Evolutionary conservation across 2,888 invertebrate genomes (phyloP).

Genomic region (Mechanitis mazaeus): DNA sequence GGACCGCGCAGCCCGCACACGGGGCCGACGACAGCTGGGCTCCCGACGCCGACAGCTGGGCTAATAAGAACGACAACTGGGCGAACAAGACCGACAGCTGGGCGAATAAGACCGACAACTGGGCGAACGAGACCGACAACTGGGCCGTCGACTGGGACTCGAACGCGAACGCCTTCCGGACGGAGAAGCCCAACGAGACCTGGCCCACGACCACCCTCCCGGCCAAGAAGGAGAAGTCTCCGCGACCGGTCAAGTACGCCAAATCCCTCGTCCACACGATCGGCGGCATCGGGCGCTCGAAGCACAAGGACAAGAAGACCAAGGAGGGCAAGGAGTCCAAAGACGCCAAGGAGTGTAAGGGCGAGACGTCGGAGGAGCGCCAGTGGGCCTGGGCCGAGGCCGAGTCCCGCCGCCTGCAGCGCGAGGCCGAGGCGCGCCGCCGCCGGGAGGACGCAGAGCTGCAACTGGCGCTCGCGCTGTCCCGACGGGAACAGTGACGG

Average conservation of each 20-base stretch:
- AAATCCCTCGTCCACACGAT: constrained; percentile 67
- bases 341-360: constrained; percentile 34
- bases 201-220: constrained; percentile 66
- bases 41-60: constrained; percentile 30
- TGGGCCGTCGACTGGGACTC: constrained; percentile 53
- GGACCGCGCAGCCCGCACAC: not conserved
- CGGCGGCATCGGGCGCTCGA: constrained; percentile 62
- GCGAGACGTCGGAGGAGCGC: constrained; percentile 78
- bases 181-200: constrained; percentile 55
- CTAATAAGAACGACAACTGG: constrained; percentile 30
- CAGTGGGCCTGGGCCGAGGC: constrained; percentile 85
- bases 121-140: constrained; percentile 40
- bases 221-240: constrained; percentile 67
- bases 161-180: constrained; percentile 16
- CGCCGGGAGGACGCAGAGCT: constrained; percentile 83
- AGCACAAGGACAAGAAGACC: constrained; percentile 58
- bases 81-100: constrained; percentile 44
- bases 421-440: constrained; percentile 75
- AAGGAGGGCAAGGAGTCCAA: constrained; percentile 30
- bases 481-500: constrained; percentile 69
- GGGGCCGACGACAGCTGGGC: constrained; percentile 53
- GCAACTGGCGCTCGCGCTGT: constrained; percentile 83
- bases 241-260: constrained; percentile 67
- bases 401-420: constrained; percentile 80
- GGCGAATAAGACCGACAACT: constrained; percentile 24